phyloP scores from a whole-genome alignment of 2,113 vertebrate genomes.

The Pteropus alecto region DNA sequence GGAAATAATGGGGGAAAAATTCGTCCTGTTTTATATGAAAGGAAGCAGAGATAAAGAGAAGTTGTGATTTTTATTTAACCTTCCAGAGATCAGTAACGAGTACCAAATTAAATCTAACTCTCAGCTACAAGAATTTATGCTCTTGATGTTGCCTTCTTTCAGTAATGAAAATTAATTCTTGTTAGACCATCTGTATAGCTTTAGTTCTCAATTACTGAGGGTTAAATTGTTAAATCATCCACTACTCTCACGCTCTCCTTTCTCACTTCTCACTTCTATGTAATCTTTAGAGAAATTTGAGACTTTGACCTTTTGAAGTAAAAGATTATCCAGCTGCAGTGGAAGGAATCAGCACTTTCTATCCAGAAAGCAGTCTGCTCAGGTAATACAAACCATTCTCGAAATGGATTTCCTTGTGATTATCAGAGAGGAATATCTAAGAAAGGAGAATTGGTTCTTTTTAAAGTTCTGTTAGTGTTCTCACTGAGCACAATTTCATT shows the following conservation, averaged over 20 bases:
- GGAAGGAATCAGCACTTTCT: not conserved
- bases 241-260: not conserved
- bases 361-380: not conserved
- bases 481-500: not conserved
- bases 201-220: not conserved
- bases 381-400: not conserved
- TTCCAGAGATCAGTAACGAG: not conserved
- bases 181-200: not conserved
- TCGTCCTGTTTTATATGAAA: not conserved
- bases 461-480: not conserved
- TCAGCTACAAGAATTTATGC: not conserved
- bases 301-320: not conserved
- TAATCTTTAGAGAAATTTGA: not conserved
- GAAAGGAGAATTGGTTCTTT: not conserved
- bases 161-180: conserved; percentile 3
- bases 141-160: not conserved
- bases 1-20: not conserved
- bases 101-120: conserved; percentile 7
- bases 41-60: not conserved
- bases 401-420: not conserved
- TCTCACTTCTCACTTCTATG: not conserved
- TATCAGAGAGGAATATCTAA: conserved; percentile 7
- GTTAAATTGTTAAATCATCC: not conserved
- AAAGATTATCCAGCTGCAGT: not conserved
- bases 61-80: not conserved